Evolutionary conservation across 1,140 invertebrate species (phyloP), one percentile per base, ranked within the genome.

Genomic region (Coptotermes formosanus): DNA sequence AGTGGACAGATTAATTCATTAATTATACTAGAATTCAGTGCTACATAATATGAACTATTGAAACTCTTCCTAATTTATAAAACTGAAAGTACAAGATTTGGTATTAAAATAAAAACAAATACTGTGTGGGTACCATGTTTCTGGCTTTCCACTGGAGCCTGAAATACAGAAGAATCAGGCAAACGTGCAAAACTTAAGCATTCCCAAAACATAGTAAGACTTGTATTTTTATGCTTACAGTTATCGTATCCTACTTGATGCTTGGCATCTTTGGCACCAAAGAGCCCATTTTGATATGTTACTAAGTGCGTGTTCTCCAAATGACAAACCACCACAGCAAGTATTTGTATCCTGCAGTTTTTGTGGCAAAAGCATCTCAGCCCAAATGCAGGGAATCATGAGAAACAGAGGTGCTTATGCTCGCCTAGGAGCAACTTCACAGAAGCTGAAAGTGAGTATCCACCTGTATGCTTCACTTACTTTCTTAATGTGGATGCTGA

Each of bases 301-400:
- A 55, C 93, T 95, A 90, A 94, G 94, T 89, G 91, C 92, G 11
- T 92, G 92, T 55, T 94, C 94, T 88, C 91, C 92, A 14, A 92
- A 92, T 19, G 92, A 94, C 82, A 94, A 93, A 89, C 93, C 94
- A 32, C 92, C 93, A 0, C 95, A 95, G 86, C 96, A 97, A 89
- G 95, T 98, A 84, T 97, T 95, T 90, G 94, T 98, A 45, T 95
- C 96, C 12, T 99, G 98, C 91, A 98, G 97, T 89, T 99, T 97
- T 92, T 99, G 98, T 92, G 96, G 97, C 8, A 98, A 98, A 91
- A 96, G 95, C 87, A 96, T 98, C 86, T 97, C 96, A 0, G 95
- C 95, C 82, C 94, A 94, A 82, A 92, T 95, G 91, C 93, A 95
- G 87, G 93, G 94, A 86, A 90, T 94, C 52, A 94, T 93, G 86